Conservation (phyloP, 2,888 invertebrate species). For the Oithona nana region DNA sequence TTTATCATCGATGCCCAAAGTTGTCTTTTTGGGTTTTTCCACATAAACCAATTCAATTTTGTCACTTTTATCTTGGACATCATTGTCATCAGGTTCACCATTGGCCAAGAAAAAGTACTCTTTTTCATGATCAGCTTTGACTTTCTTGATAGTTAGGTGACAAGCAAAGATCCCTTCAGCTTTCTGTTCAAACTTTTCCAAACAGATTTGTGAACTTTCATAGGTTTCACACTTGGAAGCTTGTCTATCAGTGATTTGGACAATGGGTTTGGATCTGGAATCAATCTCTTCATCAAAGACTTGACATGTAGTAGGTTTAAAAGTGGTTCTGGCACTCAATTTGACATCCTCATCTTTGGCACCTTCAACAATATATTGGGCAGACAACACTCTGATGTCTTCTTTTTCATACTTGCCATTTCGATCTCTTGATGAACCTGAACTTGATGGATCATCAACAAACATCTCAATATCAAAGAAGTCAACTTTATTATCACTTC, state of each 20-base stretch:
- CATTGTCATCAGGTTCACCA: neutral
- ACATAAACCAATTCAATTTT: neutral
- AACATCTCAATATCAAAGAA: no score
- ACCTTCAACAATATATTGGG: neutral
- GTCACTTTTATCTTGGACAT: neutral
- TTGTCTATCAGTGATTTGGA: neutral
- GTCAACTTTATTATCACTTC: no score
- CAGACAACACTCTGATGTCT: neutral
- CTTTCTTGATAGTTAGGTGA: neutral
- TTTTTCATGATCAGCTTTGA: neutral
- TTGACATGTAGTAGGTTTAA: neutral
- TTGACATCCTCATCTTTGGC: neutral
- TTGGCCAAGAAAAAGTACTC: neutral
- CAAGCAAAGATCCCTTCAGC: neutral
- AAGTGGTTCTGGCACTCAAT: neutral
- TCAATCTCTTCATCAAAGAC: no score
- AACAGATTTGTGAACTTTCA: neutral
- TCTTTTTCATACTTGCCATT: no score
- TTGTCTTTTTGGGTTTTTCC: neutral
- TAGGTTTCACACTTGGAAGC: neutral
- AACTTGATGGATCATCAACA: no score
- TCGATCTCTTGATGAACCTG: no score
- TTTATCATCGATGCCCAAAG: neutral
- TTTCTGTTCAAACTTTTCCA: neutral
- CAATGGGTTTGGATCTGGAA: neutral